These are phyloP conservation scores for Psephotus haematonotus DNA, from an alignment of 2,113 vertebrate species.

Conservation along the genomic window DNA sequence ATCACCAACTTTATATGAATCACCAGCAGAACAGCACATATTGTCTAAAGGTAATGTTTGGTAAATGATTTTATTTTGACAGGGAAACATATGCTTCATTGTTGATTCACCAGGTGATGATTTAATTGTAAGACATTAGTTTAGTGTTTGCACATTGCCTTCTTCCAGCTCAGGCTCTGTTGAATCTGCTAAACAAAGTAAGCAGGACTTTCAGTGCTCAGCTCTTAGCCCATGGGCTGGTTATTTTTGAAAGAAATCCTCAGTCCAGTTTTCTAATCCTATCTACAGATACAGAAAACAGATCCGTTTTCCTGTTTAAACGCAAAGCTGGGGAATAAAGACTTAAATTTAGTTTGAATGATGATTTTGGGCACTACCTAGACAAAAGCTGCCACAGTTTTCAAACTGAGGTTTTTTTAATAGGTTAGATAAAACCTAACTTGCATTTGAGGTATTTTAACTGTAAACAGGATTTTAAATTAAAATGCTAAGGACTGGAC, in stretches of 20 bases:
- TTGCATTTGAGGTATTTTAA: background rate
- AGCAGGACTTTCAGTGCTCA: background rate
- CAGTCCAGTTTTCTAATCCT: background rate
- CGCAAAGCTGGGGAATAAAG: background rate
- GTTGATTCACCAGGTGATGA: constrained; percentile 24
- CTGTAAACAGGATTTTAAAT: background rate
- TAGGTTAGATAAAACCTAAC: background rate
- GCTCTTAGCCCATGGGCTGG: background rate
- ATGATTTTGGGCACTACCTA: background rate
- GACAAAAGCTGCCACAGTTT: background rate
- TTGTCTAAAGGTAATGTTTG: constrained; percentile 11
- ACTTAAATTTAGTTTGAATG: background rate
- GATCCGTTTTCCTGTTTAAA: background rate
- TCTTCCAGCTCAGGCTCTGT: background rate
- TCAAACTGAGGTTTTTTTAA: background rate
- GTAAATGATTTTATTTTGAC: background rate
- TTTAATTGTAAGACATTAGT: background rate
- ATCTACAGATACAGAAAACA: background rate
- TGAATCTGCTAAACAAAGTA: background rate
- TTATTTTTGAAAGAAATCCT: background rate
- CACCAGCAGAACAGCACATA: background rate
- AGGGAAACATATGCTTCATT: constrained; percentile 15
- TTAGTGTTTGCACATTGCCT: background rate
- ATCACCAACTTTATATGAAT: constrained; percentile 22
- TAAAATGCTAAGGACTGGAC: background rate